These are phyloP conservation scores for Crotalus horridus DNA, from an alignment of 2,113 vertebrate species.

Conservation along the genomic window DNA sequence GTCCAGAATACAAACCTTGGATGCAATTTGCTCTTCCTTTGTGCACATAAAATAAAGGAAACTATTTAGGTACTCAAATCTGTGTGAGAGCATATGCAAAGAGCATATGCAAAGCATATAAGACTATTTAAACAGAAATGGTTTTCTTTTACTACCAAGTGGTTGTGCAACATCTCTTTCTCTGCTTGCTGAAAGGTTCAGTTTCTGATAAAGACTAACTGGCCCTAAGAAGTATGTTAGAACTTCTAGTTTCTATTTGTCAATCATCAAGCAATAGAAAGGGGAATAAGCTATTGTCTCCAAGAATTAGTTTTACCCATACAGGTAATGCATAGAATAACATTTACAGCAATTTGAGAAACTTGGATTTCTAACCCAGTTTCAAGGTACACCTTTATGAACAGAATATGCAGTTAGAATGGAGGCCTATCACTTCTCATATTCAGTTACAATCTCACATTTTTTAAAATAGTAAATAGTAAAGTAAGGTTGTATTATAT, in stretches of 20 bases:
- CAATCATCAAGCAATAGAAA: neutral
- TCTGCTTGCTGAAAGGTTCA: neutral
- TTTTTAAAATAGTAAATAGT: neutral
- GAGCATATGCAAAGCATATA: neutral
- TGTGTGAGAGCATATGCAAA: neutral
- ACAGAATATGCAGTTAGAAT: neutral
- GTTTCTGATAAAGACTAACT: neutral
- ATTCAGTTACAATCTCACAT: neutral
- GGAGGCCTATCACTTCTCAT: neutral
- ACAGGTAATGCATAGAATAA: neutral
- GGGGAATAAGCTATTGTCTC: neutral
- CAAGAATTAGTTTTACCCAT: neutral
- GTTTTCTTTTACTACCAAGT: neutral
- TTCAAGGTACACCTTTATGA: neutral
- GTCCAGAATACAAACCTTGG: neutral
- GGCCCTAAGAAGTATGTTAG: neutral
- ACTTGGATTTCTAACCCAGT: neutral
- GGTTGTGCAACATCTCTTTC: neutral
- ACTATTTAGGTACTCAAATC: neutral
- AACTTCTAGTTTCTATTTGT: conserved; percentile 27
- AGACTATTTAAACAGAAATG: neutral
- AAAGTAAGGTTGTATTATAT: neutral
- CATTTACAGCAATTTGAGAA: neutral
- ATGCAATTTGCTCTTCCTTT: neutral
- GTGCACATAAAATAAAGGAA: too few species aligned